phyloP scores from a whole-genome alignment of 1,140 invertebrate genomes.

The Heterodera schachtii region DNA sequence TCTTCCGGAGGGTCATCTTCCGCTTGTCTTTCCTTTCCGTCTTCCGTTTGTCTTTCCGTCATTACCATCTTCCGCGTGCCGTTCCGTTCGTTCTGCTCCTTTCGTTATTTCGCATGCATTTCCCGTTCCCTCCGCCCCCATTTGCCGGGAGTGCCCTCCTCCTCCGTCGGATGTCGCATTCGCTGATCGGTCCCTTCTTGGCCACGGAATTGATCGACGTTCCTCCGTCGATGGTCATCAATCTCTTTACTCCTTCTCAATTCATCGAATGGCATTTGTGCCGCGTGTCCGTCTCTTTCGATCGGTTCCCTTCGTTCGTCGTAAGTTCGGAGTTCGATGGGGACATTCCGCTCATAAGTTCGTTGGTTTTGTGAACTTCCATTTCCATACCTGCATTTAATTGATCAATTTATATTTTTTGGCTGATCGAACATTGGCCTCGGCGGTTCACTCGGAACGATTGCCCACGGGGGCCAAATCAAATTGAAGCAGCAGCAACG shows the following conservation, averaged over 20 bases:
- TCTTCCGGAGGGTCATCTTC: neutral
- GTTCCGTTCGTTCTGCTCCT: neutral
- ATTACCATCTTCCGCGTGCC: neutral
- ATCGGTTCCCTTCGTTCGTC: neutral
- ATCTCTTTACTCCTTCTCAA: neutral
- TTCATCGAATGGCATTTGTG: neutral
- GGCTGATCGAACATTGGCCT: conserved; percentile 5
- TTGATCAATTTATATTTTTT: neutral
- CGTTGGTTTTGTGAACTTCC: neutral
- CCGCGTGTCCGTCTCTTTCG: neutral
- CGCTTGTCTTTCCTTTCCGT: neutral
- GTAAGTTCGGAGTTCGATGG: neutral
- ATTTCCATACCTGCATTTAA: neutral
- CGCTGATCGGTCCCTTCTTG: neutral
- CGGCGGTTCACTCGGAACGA: conserved; percentile 16
- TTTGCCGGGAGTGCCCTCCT: neutral
- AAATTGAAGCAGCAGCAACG: conserved; percentile 31
- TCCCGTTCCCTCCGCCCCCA: neutral
- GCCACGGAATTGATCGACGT: neutral
- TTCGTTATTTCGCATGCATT: no score
- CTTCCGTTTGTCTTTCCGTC: neutral
- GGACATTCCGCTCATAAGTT: neutral
- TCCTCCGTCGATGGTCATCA: neutral
- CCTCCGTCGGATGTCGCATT: neutral
- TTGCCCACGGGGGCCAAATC: conserved; percentile 28